Percentiles rank a stretch among this genome's conserved stretches.
These are phyloP conservation scores for Polylopha cassiicola DNA, from an alignment of 2,888 invertebrate species.

Conservation along the genomic window DNA sequence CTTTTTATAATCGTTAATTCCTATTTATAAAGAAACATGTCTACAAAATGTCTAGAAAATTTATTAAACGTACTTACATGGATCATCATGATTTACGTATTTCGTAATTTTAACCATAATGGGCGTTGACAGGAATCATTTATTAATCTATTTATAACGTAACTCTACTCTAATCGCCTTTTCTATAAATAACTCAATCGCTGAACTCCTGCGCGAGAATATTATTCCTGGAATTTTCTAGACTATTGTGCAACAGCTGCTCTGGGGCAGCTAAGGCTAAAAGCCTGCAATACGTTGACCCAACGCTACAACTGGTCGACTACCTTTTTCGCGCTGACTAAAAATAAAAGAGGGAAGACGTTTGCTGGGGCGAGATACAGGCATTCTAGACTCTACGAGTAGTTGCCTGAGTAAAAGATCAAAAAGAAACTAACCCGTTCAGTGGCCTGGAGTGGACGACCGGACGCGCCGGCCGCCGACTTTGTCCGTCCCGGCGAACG, in stretches of 20 bases:
- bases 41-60: too few relatives aligned
- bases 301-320: conserved; percentile 54
- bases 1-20: too few relatives aligned
- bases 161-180: too few relatives aligned
- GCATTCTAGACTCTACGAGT: conserved; percentile 55
- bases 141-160: too few relatives aligned
- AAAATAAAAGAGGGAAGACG: conserved; percentile 68
- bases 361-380: conserved; percentile 55
- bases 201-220: background rate
- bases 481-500: conserved; percentile 36
- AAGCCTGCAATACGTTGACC: conserved; percentile 68
- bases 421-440: conserved; percentile 58
- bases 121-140: too few relatives aligned
- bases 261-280: conserved; percentile 48
- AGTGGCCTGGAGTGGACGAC: conserved; percentile 54
- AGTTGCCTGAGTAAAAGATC: conserved; percentile 37
- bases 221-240: conserved; percentile 47
- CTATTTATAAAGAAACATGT: too few relatives aligned
- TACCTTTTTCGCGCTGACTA: conserved; percentile 63
- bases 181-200: conserved; percentile 10
- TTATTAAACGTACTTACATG: too few relatives aligned
- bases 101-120: too few relatives aligned
- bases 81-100: too few relatives aligned
- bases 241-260: conserved; percentile 74
- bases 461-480: conserved; percentile 38